Base-by-base conservation (phyloP, 1,140 invertebrate species). In the Panagrolaimus sp. region DNA sequence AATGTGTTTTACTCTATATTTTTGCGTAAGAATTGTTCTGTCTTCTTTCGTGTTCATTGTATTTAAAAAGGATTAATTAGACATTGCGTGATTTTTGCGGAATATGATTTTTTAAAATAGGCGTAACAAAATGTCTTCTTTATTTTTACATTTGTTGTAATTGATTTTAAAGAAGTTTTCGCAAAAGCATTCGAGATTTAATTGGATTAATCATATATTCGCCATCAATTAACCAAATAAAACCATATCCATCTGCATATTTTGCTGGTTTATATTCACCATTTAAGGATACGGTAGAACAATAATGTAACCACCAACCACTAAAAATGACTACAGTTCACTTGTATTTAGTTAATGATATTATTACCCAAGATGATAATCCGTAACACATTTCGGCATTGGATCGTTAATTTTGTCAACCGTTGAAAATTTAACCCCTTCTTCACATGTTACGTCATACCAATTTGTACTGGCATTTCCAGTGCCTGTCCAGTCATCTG, bases 301-400 rank as follows among this genome's bases (percentile, higher is more conserved):
- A 72, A 51, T 72, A 72, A 16, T 73, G 71, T 4, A 63, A 27
- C 71, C 71, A 72, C 71, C 71, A 72, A 14, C 71, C 71, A 11
- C 70, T 72, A 23, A 68, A 70, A 72, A 9, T 68, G 63, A 11
- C 1, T 73, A 70, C 13, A 7, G 42, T 16, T 4, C 27, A 20
- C 27, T 4, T 23, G 9, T 3, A 38, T 0, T 4, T 11, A 70
- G 3, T 53, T 23, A 8, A 7, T 23, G n/a, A 14, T 23, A 23
- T 23, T 7, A 14, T 14, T 23, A 70, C 68, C 70, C 70, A 43
- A 72, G 25, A 53, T 73, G 70, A 43, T 66, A 72, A 14, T 66
- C 53, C 5, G 31, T 23, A 16, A 65, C 51, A 62, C 71, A 72
- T 23, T 73, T 43, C 11, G 38, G 13, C 27, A 47, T 31, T 5